Evolutionary conservation across 2,113 vertebrate species (phyloP), one percentile per base, ranked within the genome.

Genomic region (Onychostoma macrolepis): DNA sequence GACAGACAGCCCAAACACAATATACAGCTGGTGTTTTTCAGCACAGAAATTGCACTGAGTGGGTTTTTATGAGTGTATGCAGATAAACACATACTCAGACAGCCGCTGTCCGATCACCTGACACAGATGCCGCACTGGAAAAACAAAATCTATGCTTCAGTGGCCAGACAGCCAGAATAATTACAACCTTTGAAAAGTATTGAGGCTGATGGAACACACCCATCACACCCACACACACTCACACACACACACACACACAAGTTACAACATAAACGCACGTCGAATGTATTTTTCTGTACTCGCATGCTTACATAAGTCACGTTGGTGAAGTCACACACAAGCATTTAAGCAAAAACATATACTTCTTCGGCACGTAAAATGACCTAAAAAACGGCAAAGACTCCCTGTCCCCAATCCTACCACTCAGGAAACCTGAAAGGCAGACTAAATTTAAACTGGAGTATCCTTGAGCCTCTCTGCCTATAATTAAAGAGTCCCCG

Each of bases 151-250:
- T 53, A 86, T 77, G 80, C 48, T 61, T 74, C 24, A 43, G 80
- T 87, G 85, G 87, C 83, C 79, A 88, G 79, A 86, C 78, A 80
- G 87, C 24, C 69, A 85, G 45, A 77, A 87, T 91, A 91, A 91
- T 91, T 90, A 90, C 86, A 88, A 85, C 75, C 83, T 87, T 41
- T 36, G 65, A 75, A 53, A 74, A 80, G 82, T 78, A 81, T 83
- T 67, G 87, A 87, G 84, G 82, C 43, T 78, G 77, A 85, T 74
- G 28, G 80, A 87, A 87, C 88, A 90, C 90, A 88, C 90, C 90
- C 90, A 82, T 84, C 77, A 83, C 65, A 80, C 72, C 75, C 67
- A 87, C 61, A 87, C 85, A 75, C 77, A 81, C 78, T 43, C 21
- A 78, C 50, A 65, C n/a, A 58, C 45, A 86, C 36, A 69, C 61